Percentiles rank a stretch among this genome's conserved stretches.
These are phyloP conservation scores for Heliconius congener DNA, from an alignment of 1,140 invertebrate genomes.

Conservation along the genomic window DNA sequence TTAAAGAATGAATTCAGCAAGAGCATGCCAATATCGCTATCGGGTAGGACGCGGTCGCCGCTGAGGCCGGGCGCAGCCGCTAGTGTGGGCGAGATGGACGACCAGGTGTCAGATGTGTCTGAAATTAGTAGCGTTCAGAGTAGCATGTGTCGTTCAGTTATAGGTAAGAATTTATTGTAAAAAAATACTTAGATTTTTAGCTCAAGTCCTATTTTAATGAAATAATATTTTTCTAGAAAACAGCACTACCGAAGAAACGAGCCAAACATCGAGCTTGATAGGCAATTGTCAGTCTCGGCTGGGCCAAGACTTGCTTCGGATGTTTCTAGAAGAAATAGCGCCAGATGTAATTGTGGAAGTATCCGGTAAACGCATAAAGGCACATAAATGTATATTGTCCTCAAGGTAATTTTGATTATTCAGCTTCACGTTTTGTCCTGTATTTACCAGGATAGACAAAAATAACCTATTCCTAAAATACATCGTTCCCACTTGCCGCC, in stretches of 20 bases:
- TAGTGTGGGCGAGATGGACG: conserved; percentile 57
- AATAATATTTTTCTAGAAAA: conserved; percentile 50
- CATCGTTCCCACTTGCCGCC: no score
- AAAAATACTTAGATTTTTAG: background rate
- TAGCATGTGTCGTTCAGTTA: conserved; percentile 64
- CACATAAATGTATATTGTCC: conserved; percentile 94
- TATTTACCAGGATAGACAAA: background rate
- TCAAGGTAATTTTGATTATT: conserved; percentile 82
- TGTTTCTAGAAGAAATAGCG: conserved; percentile 94
- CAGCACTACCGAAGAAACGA: conserved; percentile 64
- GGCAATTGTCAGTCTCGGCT: conserved; percentile 81
- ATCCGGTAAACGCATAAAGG: conserved; percentile 88
- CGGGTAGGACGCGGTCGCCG: conserved; percentile 58
- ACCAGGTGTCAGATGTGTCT: conserved; percentile 61
- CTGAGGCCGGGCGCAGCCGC: conserved; percentile 45
- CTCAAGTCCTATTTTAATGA: background rate
- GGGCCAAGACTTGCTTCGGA: conserved; percentile 92
- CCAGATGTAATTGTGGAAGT: conserved; percentile 92
- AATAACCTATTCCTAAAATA: no score
- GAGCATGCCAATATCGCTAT: conserved; percentile 69
- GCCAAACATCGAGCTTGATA: conserved; percentile 65
- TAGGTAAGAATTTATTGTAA: conserved; percentile 53
- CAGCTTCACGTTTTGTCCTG: no score
- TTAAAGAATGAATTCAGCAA: conserved; percentile 71
- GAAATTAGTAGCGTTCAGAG: conserved; percentile 74